Percentiles rank a stretch among this genome's conserved stretches.
These are phyloP conservation scores for Drusus annulatus DNA, from an alignment of 1,140 invertebrate species.

Conservation along the genomic window DNA sequence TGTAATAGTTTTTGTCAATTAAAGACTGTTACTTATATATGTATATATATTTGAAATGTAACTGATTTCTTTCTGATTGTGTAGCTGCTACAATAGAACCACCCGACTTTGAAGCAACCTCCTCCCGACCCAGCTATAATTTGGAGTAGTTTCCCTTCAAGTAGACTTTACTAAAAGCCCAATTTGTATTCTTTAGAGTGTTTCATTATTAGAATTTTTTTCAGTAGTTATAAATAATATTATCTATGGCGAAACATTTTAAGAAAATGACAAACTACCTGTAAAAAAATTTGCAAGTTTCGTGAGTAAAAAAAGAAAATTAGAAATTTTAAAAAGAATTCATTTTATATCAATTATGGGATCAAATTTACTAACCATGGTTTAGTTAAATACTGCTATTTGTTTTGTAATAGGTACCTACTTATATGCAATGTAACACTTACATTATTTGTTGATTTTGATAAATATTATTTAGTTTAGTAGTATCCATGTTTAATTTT, in stretches of 20 bases:
- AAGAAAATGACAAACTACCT: no score
- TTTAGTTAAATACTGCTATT: not conserved
- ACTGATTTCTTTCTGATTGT: conserved; percentile 64
- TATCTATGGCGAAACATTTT: no score
- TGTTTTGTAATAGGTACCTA: not conserved
- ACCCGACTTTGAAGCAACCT: conserved; percentile 74
- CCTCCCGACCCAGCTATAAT: conserved; percentile 40
- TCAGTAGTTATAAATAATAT: conserved; percentile 9
- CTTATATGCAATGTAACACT: not conserved
- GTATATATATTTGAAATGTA: no score
- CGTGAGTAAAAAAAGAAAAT: conserved; percentile 1
- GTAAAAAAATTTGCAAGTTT: not conserved
- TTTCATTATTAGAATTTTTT: conserved; percentile 25
- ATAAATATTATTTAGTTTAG: conserved; percentile 19
- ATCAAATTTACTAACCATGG: conserved; percentile 23
- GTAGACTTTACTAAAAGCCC: conserved; percentile 30
- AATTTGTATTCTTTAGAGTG: conserved; percentile 26
- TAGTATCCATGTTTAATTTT: conserved; percentile 1
- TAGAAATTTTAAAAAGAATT: conserved; percentile 12
- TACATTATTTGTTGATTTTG: conserved; percentile 5
- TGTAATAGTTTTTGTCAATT: no score
- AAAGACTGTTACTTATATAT: no score
- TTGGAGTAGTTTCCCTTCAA: conserved; percentile 37
- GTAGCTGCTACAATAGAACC: conserved; percentile 82
- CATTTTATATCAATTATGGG: conserved; percentile 30